Evolutionary conservation across 2,113 vertebrate genomes (phyloP).

Genomic region (Cyprinodon variegatus): DNA sequence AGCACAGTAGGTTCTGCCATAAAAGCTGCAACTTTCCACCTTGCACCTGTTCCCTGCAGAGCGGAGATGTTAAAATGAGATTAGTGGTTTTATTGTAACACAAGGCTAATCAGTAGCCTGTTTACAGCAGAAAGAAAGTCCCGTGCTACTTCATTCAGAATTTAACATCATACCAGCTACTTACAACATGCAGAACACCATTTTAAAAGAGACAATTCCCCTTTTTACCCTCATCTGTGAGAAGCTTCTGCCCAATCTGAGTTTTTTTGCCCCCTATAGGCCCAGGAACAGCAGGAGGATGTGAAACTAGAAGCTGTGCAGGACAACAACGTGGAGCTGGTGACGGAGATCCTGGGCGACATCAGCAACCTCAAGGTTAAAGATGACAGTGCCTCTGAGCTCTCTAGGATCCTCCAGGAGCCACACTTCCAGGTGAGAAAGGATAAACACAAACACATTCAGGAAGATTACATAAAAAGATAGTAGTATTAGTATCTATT

Average conservation of each 20-base stretch:
- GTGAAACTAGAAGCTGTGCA: slow-evolving; percentile 96
- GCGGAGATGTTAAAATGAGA: slow-evolving; percentile 5
- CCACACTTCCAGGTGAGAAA: slow-evolving; percentile 93
- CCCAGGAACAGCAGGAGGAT: slow-evolving; percentile 93
- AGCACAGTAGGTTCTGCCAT: slow-evolving; percentile 16
- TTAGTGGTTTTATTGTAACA: background rate
- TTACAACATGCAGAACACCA: background rate
- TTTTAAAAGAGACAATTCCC: background rate
- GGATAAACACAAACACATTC: background rate
- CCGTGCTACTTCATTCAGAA: background rate
- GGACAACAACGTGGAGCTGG: slow-evolving; percentile 95
- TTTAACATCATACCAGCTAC: background rate
- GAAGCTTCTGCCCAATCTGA: slow-evolving; percentile 1
- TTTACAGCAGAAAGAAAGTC: background rate
- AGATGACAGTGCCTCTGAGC: slow-evolving; percentile 89
- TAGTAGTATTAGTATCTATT: background rate
- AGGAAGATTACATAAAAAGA: background rate
- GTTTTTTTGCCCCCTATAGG: slow-evolving; percentile 74
- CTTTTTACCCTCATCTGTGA: background rate
- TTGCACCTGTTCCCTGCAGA: slow-evolving; percentile 7
- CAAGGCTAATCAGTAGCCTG: background rate
- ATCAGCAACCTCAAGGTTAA: slow-evolving; percentile 86
- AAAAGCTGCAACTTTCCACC: slow-evolving; percentile 16
- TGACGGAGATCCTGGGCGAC: slow-evolving; percentile 96
- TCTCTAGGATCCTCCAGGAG: slow-evolving; percentile 92